phyloP scores from a whole-genome alignment of 2,797 vertebrate genomes.

The Bovichtus diacanthus region DNA sequence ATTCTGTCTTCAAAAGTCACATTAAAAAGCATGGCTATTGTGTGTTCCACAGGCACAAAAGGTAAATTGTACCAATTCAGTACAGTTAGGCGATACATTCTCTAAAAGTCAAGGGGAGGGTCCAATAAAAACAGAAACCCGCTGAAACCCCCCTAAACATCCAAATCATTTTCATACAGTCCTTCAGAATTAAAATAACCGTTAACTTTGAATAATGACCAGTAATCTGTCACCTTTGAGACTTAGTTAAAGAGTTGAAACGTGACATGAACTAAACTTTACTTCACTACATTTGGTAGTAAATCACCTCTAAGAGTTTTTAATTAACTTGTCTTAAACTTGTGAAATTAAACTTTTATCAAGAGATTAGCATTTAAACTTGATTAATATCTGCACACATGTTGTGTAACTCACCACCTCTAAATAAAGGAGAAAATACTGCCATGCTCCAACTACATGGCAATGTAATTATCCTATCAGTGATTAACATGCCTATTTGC shows the following conservation, averaged over 20 bases:
- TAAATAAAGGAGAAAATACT: conserved; percentile 50
- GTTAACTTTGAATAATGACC: neutral
- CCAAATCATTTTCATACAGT: neutral
- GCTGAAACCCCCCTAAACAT: no score
- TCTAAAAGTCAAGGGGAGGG: neutral
- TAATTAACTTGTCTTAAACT: conserved; percentile 45
- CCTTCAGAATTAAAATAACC: neutral
- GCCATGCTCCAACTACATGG: conserved; percentile 36
- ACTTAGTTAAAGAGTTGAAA: neutral
- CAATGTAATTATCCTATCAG: conserved; percentile 57
- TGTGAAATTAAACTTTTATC: conserved; percentile 30
- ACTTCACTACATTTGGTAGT: neutral
- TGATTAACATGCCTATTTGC: conserved; percentile 61
- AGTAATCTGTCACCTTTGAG: neutral
- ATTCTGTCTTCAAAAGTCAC: no score
- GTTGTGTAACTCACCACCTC: conserved; percentile 24
- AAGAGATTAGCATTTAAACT: conserved; percentile 28
- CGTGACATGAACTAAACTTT: neutral
- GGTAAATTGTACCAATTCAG: no score
- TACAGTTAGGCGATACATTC: no score
- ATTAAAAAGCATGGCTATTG: no score
- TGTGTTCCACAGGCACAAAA: no score
- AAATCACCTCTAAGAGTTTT: conserved; percentile 31
- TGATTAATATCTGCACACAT: conserved; percentile 60
- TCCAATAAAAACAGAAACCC: neutral